Conservation (phyloP, 2,888 invertebrate species). For the Acrobeloides nanus region DNA sequence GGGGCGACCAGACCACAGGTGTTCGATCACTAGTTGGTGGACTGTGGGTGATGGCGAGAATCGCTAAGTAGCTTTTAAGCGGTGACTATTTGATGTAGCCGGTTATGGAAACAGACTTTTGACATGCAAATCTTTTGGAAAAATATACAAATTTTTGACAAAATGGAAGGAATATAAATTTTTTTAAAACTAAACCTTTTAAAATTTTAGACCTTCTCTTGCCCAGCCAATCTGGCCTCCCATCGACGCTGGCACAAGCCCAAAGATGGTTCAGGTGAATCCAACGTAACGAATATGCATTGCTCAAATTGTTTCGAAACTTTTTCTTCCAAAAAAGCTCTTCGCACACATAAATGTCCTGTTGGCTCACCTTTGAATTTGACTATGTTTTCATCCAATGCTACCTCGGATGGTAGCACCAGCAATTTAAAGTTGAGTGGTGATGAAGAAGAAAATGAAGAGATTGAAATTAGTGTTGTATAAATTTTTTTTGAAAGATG, state of each 20-base stretch:
- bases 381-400: too few species aligned
- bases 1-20: neutral
- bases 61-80: conserved; percentile 1
- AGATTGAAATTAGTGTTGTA: too few species aligned
- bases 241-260: conserved; percentile 97
- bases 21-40: conserved; percentile 1
- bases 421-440: too few species aligned
- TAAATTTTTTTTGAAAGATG: too few species aligned
- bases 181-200: neutral
- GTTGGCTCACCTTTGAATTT: too few species aligned
- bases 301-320: conserved; percentile 6
- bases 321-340: conserved; percentile 10
- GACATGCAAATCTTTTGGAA: too few species aligned
- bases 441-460: too few species aligned
- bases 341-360: conserved; percentile 13
- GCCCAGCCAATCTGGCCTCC: conserved; percentile 93
- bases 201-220: conserved; percentile 70
- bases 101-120: too few species aligned
- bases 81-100: too few species aligned
- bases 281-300: neutral
- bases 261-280: neutral
- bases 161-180: neutral
- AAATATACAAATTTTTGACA: conserved; percentile 4
- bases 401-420: too few species aligned
- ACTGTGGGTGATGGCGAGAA: neutral